Base-by-base conservation (phyloP, 2,888 invertebrate genomes). In the Platycnemis pennipes region DNA sequence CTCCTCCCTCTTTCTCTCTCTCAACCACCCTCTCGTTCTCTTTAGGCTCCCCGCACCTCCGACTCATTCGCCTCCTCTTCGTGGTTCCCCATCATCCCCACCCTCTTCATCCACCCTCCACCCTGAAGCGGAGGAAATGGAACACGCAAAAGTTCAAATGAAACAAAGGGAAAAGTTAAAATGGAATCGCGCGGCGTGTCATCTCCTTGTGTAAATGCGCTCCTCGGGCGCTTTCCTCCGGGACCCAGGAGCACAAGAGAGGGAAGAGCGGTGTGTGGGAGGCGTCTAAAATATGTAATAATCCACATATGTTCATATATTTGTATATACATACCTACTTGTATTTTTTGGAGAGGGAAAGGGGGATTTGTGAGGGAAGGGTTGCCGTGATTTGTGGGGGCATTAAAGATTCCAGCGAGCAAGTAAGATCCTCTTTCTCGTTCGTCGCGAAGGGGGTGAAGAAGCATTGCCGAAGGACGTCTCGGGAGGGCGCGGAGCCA, bases 91-190 rank as follows among this genome's bases (percentile, higher is more conserved):
- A 7, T 5, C 44, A 19, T 1, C 31, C 4, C 88, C n/a, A 3
- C n/a, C n/a, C n/a, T n/a, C n/a, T n/a, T n/a, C n/a, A 11, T 49
- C 49, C 49, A 49, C 86, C 86, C 44, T 37, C 2, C 31, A 11
- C 88, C 49, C 7, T 11, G 16, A 49, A 63, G 53, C 37, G 42
- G 56, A 87, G 87, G 45, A 87, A 87, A 87, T 87, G 87, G 87
- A 89, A 89, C 89, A 89, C 53, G 56, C 89, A 89, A 77, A 94
- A 94, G 86, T 94, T 94, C 86, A 94, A 94, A 94, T 94, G 86
- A 94, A 94, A 87, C 94, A 94, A 94, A 94, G 94, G 94, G 94
- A 94, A 94, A 94, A 94, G 94, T 94, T 94, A 94, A 94, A 94
- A 94, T 94, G 94, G 94, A 94, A 94, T 94, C 87, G 94, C 86